A percentile compares a stretch with the other conserved stretches of the same genome.
These are phyloP conservation scores for Centropyge bicolor DNA, from an alignment of 2,797 vertebrate species.

Conservation along the genomic window DNA sequence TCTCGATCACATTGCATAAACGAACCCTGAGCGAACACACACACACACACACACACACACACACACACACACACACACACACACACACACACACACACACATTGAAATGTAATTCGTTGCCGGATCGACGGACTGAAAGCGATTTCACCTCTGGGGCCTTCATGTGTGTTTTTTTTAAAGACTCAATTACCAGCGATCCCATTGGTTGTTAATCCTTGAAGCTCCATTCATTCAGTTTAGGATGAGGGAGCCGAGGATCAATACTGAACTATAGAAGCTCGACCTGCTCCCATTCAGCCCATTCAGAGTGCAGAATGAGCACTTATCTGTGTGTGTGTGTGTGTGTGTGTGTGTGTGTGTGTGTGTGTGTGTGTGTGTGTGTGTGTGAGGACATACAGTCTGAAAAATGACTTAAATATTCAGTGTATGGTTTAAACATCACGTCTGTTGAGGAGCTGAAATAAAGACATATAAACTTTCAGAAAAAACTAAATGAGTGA, in stretches of 20 bases:
- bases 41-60: slow-evolving; percentile 12
- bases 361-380: slow-evolving; percentile 28
- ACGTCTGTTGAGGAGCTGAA: neutral
- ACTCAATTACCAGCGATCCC: slow-evolving; percentile 72
- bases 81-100: slow-evolving; percentile 14
- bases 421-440: neutral
- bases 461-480: neutral
- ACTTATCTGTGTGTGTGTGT: slow-evolving; percentile 28
- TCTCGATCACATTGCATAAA: neutral
- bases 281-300: slow-evolving; percentile 58
- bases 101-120: slow-evolving; percentile 31
- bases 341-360: slow-evolving; percentile 36
- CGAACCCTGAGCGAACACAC: neutral
- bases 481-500: neutral
- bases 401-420: neutral
- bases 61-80: slow-evolving; percentile 20
- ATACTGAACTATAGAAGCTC: slow-evolving; percentile 66
- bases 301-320: slow-evolving; percentile 42
- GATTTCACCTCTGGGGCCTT: slow-evolving; percentile 57
- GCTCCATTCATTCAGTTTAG: slow-evolving; percentile 65
- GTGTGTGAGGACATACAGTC: slow-evolving; percentile 20
- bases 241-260: slow-evolving; percentile 71
- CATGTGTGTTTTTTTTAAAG: slow-evolving; percentile 66
- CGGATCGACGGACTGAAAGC: slow-evolving; percentile 40
- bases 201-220: slow-evolving; percentile 68